Evolutionary conservation across 2,797 vertebrate genomes (phyloP).

Genomic region (Neoniphon sammara): DNA sequence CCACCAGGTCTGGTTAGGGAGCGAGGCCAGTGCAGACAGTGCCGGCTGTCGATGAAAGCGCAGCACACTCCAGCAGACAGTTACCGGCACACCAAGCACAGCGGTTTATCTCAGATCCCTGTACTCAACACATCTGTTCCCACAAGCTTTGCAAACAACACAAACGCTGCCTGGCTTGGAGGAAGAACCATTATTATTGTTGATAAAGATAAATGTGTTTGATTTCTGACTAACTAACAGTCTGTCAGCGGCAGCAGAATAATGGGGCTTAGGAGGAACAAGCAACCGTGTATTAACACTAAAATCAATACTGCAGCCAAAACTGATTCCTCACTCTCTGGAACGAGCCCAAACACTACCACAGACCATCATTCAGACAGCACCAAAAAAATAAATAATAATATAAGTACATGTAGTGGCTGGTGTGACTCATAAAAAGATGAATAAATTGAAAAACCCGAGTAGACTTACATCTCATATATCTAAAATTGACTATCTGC

Average conservation of each 20-base stretch:
- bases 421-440: slow-evolving; percentile 23
- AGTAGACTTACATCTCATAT: slow-evolving; percentile 13
- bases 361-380: slow-evolving; percentile 48
- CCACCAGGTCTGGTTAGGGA: neutral
- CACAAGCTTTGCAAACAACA: slow-evolving; percentile 1
- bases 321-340: slow-evolving; percentile 11
- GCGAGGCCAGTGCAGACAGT: slow-evolving; percentile 1
- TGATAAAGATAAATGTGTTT: slow-evolving; percentile 60
- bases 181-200: slow-evolving; percentile 37
- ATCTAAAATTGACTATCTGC: slow-evolving; percentile 61
- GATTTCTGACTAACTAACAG: slow-evolving; percentile 19
- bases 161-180: neutral
- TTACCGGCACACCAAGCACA: neutral
- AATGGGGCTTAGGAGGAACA: slow-evolving; percentile 40
- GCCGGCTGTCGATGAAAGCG: neutral
- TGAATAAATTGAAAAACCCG: slow-evolving; percentile 44
- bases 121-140: neutral
- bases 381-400: slow-evolving; percentile 23
- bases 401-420: slow-evolving; percentile 24
- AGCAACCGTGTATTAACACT: slow-evolving; percentile 11
- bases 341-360: neutral
- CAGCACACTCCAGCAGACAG: neutral
- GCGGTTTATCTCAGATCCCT: neutral
- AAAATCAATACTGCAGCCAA: slow-evolving; percentile 61
- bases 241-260: slow-evolving; percentile 8